phyloP scores from a whole-genome alignment of 2,113 vertebrate genomes.

The Aegithalos caudatus region DNA sequence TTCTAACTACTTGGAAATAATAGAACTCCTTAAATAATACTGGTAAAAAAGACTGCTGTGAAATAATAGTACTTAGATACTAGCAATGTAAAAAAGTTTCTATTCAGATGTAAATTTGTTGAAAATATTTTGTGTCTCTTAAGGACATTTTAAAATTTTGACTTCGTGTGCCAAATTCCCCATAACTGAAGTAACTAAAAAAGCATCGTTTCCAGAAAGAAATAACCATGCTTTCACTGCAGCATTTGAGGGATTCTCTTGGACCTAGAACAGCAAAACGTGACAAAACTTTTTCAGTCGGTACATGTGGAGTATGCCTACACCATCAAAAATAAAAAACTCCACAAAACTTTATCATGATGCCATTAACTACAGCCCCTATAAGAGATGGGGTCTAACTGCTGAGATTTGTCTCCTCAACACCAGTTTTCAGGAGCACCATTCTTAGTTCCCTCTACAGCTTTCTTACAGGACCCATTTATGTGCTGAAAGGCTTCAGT shows the following conservation, averaged over 20 bases:
- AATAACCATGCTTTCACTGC: background rate
- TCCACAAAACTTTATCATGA: accelerated
- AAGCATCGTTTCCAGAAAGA: background rate
- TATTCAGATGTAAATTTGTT: background rate
- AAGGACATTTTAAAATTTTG: background rate
- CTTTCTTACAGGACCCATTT: background rate
- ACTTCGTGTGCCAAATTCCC: background rate
- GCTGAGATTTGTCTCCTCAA: background rate
- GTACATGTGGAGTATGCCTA: background rate
- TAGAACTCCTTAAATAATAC: background rate
- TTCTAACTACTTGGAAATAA: background rate
- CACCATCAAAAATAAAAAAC: background rate
- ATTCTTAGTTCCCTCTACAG: background rate
- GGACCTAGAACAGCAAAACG: background rate
- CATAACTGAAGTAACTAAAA: background rate
- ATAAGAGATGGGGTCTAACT: background rate
- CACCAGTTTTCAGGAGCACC: background rate
- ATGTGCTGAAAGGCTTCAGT: background rate
- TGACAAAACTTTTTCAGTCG: background rate
- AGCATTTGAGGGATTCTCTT: background rate
- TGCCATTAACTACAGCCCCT: background rate
- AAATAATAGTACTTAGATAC: background rate
- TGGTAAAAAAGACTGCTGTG: background rate
- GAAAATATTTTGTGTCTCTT: background rate
- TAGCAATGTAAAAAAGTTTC: background rate